Base-by-base conservation (phyloP, 2,113 vertebrate genomes). In the Pedionomus torquatus region DNA sequence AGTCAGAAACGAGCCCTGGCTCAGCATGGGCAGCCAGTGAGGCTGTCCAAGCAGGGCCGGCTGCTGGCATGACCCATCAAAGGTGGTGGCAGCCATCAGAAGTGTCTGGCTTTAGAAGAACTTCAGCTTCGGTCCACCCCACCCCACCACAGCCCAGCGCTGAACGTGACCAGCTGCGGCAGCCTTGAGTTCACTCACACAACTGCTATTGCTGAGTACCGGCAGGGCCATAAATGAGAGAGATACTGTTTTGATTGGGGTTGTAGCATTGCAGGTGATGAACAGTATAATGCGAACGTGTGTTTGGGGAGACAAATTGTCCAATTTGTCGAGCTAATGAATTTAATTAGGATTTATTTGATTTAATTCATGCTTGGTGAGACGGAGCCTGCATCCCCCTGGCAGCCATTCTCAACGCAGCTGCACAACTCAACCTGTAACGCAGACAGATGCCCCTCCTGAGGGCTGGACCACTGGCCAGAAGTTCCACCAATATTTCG, bases 311-410 rank as follows among this genome's bases (percentile, higher is more conserved):
- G 81, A 84, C 70, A 95, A 35, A 60, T 66, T 72, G 80, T 95
- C 79, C 96, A 91, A 95, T 91, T 88, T 97, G 92, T 83, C 30
- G 66, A 83, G 75, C 85, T 96, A 90, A 96, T 93, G 58, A 85
- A 96, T 96, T 94, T 90, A 94, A 96, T 96, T 87, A 80, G 84
- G 66, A 96, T 90, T 95, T 93, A 90, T 95, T 86, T 88, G 44
- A 96, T 93, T 95, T 66, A 69, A 95, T 96, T 95, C 94, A 61
- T 49, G 74, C 79, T 91, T 80, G 54, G 75, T 83, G 54, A 91
- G 78, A 44, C 1, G 17, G 66, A 96, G 84, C 58, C 81, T 51
- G 66, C 55, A 18, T 92, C 71, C 83, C 84, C 54, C 43, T 2
- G 5, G 70, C 90, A 93, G 81, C 44, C 0, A 0, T 75, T 82